Percentiles rank a stretch among this genome's conserved stretches.
phyloP scores from a whole-genome alignment of 1,140 invertebrate genomes.

The Onthophagus taurus region DNA sequence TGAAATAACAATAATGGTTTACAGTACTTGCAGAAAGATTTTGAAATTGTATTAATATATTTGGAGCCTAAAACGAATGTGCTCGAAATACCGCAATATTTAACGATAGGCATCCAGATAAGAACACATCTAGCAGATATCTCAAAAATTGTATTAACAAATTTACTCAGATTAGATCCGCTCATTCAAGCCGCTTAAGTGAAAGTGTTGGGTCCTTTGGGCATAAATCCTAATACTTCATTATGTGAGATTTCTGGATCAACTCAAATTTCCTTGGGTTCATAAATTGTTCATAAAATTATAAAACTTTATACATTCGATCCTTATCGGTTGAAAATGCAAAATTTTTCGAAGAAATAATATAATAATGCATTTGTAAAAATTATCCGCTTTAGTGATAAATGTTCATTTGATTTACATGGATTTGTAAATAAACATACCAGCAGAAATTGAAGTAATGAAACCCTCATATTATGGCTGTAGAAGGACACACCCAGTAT shows the following conservation, averaged over 20 bases:
- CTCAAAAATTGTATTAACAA: no score
- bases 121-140: no score
- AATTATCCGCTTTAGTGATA: not conserved
- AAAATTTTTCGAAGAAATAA: not conserved
- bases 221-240: constrained; percentile 1
- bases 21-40: no score
- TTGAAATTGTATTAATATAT: no score
- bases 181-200: not conserved
- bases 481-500: not conserved
- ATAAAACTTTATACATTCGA: not conserved
- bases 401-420: not conserved
- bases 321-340: not conserved
- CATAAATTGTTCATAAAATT: constrained; percentile 1
- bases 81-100: no score
- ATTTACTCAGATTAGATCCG: no score
- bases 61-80: no score
- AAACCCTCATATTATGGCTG: not conserved
- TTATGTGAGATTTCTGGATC: not conserved
- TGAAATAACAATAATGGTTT: no score
- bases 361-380: not conserved
- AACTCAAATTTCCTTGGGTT: not conserved
- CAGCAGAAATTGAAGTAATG: not conserved
- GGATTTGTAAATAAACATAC: not conserved
- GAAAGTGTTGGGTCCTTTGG: not conserved
- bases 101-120: no score